These are phyloP conservation scores for Artemia franciscana DNA, from an alignment of 1,140 invertebrate genomes.

Conservation along the genomic window DNA sequence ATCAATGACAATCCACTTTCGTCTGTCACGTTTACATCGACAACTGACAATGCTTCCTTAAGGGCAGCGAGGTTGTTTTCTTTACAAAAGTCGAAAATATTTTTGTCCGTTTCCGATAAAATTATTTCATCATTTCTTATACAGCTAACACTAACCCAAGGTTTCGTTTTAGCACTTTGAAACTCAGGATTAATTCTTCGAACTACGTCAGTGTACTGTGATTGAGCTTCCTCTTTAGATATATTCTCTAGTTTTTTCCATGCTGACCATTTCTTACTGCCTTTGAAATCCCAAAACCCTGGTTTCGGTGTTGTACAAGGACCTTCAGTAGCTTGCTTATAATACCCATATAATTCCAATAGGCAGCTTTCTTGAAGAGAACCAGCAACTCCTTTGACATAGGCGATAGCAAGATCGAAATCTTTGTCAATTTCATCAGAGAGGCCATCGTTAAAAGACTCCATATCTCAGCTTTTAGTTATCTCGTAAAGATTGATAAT, in stretches of 20 bases:
- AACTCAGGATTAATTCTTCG: constrained; percentile 36
- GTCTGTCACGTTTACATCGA: constrained; percentile 21
- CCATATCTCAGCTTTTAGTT: constrained; percentile 15
- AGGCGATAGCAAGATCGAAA: constrained; percentile 30
- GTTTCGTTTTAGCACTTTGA: constrained; percentile 19
- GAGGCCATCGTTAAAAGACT: constrained; percentile 5
- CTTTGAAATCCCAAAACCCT: constrained; percentile 46
- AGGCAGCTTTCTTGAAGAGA: constrained; percentile 35
- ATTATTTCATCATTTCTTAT: constrained; percentile 30
- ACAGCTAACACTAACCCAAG: constrained; percentile 44
- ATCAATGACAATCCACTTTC: constrained; percentile 47
- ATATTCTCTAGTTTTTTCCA: constrained; percentile 55
- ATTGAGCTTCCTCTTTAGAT: constrained; percentile 39
- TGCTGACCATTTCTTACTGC: constrained; percentile 68
- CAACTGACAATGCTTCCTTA: constrained; percentile 18
- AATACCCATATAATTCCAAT: constrained; percentile 56
- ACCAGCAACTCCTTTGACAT: constrained; percentile 35
- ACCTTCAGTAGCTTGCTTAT: constrained; percentile 63
- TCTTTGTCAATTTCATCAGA: constrained; percentile 25
- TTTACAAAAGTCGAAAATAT: constrained; percentile 52
- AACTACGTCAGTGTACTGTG: constrained; percentile 45
- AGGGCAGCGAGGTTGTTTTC: constrained; percentile 41
- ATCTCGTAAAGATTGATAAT: constrained; percentile 68
- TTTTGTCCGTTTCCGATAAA: constrained; percentile 35
- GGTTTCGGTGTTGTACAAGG: constrained; percentile 46